Evolutionary conservation across 2,888 invertebrate species (phyloP), one percentile per base, ranked within the genome.

Genomic region (Slavum lentiscoides): DNA sequence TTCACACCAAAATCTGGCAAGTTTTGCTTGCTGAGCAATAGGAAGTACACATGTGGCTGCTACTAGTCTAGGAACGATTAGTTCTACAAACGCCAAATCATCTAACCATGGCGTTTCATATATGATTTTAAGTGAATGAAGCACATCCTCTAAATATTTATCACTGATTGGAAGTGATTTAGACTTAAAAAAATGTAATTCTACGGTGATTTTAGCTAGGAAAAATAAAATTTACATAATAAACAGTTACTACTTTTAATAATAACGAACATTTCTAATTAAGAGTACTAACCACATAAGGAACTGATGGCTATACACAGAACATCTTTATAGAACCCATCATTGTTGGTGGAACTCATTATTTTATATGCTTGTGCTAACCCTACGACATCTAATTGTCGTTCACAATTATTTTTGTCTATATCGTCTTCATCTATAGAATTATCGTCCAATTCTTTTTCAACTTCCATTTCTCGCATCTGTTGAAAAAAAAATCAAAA

Each of bases 51-150:
- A 82, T 37, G 83, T 83, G 4, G 83, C 82, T 70, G 82, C 83
- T 39, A 93, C 94, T 39, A 94, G 86, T 82, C 92, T 91, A 0
- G 95, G 94, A 82, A 95, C 87, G 0, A 93, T 94, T 59, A 91
- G 90, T 86, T 96, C 95, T 84, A 96, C 87, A 86, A 93, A 95
- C 86, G 95, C 94, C 30, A 92, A 92, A 83, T 91, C 91, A 13
- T 91, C 92, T 82, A 91, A 85, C 83, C 88, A 90, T 2, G 93
- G 93, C 84, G 94, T 91, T 86, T 94, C 94, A 85, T 94, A 92
- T 43, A 93, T 91, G 82, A 94, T 93, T 64, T 94, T 87, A 85
- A 92, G 89, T 62, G 91, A 89, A 84, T 90, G 89, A 76, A 90
- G 85, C 67, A 89, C 86, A 84, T 88, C 87, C 73, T 88, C 87